A percentile compares a stretch with the other conserved stretches of the same genome.
These are phyloP conservation scores for Macaca fascicularis DNA, from an alignment of 2,113 vertebrate species.

Conservation along the genomic window T2T-MFA8v1.1 NC_088384.1:11523001-11523500, in stretches of 20 bases:
- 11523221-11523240: background rate
- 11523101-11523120: constrained; percentile 4
- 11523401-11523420: background rate
- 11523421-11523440: background rate
- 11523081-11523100: background rate
- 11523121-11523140: background rate
- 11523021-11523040: background rate
- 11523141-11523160: constrained; percentile 1
- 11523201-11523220: background rate
- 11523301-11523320: background rate
- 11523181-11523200: background rate
- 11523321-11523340: background rate
- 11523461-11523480: background rate
- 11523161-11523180: background rate
- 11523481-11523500: background rate
- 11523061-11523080: constrained; percentile 37
- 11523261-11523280: background rate
- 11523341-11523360: background rate
- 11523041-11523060: background rate
- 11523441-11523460: background rate
- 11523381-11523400: background rate
- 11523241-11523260: background rate
- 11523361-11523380: background rate
- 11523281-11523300: background rate
- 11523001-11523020: background rate